These are phyloP conservation scores for Ephialtes manifestator DNA, from an alignment of 2,888 invertebrate genomes.

Conservation along the genomic window DNA sequence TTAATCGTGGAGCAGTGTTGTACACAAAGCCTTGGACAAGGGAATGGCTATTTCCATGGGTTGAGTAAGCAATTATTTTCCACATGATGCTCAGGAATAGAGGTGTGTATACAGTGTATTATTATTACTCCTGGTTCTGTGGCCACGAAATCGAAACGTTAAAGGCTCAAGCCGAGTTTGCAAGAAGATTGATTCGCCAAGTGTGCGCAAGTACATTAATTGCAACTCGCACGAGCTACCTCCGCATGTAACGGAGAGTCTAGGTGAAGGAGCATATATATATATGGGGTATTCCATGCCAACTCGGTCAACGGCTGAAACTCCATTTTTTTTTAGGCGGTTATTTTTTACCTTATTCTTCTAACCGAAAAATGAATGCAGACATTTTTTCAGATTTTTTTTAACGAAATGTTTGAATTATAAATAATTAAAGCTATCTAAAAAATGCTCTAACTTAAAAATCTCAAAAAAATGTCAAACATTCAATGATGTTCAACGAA, in stretches of 20 bases:
- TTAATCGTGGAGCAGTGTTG: conserved; percentile 80
- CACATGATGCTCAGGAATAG: conserved; percentile 19
- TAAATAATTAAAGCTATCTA: too few species aligned
- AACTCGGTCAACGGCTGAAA: too few species aligned
- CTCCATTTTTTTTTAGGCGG: too few species aligned
- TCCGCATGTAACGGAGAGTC: conserved; percentile 25
- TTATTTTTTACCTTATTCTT: too few species aligned
- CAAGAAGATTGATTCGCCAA: conserved; percentile 64
- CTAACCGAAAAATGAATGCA: too few species aligned
- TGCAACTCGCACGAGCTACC: conserved; percentile 43
- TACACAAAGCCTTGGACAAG: conserved; percentile 77
- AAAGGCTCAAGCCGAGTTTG: conserved; percentile 10
- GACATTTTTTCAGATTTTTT: too few species aligned
- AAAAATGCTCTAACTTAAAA: too few species aligned
- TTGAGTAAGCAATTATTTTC: conserved; percentile 61
- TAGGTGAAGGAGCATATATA: conserved; percentile 4
- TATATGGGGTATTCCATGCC: too few species aligned
- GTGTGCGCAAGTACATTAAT: conserved; percentile 61
- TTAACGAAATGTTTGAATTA: too few species aligned
- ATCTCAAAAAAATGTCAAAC: too few species aligned
- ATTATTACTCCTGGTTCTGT: conserved; percentile 37
- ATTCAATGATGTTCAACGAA: too few species aligned
- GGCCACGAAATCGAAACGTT: conserved; percentile 64
- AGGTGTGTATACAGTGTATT: conserved; percentile 43
- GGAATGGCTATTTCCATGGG: conserved; percentile 77